Conservation (phyloP, 1,140 invertebrate genomes). For the Eufriesea mexicana region DNA sequence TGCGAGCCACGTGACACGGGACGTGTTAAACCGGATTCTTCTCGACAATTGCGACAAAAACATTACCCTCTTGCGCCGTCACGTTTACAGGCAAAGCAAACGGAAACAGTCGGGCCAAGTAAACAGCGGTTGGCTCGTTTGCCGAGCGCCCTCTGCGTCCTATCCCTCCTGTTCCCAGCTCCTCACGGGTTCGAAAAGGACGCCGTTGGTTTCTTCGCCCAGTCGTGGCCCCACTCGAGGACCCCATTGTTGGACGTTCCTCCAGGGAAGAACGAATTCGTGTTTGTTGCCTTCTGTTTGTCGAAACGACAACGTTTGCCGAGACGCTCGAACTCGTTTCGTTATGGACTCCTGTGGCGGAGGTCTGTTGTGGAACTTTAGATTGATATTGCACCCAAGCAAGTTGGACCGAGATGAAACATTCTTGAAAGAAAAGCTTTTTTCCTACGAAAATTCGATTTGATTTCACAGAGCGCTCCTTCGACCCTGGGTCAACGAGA, state of each 20-base stretch:
- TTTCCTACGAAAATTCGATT: not conserved
- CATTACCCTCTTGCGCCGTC: not conserved
- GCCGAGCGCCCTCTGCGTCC: not conserved
- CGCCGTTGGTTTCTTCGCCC: not conserved
- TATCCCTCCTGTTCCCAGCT: not conserved
- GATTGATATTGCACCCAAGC: not conserved
- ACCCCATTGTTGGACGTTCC: not conserved
- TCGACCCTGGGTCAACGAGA: not conserved
- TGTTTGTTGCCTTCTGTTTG: not conserved
- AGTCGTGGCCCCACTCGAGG: too few relatives aligned
- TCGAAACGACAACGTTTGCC: not conserved
- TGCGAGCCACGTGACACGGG: not conserved
- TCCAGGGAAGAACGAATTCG: not conserved
- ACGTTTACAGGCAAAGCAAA: slow-evolving; percentile 11
- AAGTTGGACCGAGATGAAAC: not conserved
- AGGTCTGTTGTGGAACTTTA: not conserved
- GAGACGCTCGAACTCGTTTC: not conserved
- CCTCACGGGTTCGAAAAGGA: not conserved
- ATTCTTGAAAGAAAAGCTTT: not conserved
- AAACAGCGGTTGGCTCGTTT: slow-evolving; percentile 7
- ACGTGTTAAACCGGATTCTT: not conserved
- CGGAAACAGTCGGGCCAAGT: not conserved
- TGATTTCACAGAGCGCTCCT: not conserved
- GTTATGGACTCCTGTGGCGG: not conserved
- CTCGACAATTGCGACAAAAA: too few relatives aligned